Base-by-base conservation (phyloP, 2,888 invertebrate species). In the Erannis defoliaria region DNA sequence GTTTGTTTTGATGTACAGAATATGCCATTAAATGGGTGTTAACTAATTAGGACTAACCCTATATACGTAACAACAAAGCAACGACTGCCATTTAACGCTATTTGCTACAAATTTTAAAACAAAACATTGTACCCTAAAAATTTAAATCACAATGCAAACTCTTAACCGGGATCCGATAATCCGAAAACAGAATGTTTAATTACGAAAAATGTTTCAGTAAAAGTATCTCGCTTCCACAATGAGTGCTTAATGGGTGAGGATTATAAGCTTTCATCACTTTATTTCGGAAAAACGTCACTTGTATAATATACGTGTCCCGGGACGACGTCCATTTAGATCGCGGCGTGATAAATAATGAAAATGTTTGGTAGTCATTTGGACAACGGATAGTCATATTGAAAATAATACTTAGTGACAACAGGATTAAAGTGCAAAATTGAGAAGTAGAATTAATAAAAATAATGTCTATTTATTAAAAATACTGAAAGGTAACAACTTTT, bases 161-260 rank as follows among this genome's bases (percentile, higher is more conserved):
- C 16, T 55, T 43, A 42, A 19, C 53, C 54, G 53, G 68, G 60
- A 63, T 63, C 53, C 56, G 23, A 51, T 68, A 67, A 71, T 68
- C 64, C 56, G 63, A 73, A 75, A 72, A 68, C 63, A 73, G 70
- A 75, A 70, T 75, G 68, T 78, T 75, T 76, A 80, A 81, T 80
- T 77, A 76, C 74, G 71, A 81, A 81, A 82, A 79, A 77, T 75
- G 48, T 78, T 77, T 78, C 79, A 57, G 73, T 70, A 71, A 75
- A 69, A 76, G 78, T 73, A 57, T 10, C 77, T 77, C 73, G 76
- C 66, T 70, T 74, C 70, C 76, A 77, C 81, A 82, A 83, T 81
- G 78, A 82, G 81, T 80, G 81, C 81, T 83, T 84, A 85, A 85
- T 84, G 82, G 80, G 77, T 67, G 73, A 55, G 84, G 84, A 84